Conservation (phyloP, 2,797 vertebrate species). For the Pteronotus mesoamericanus region DNA sequence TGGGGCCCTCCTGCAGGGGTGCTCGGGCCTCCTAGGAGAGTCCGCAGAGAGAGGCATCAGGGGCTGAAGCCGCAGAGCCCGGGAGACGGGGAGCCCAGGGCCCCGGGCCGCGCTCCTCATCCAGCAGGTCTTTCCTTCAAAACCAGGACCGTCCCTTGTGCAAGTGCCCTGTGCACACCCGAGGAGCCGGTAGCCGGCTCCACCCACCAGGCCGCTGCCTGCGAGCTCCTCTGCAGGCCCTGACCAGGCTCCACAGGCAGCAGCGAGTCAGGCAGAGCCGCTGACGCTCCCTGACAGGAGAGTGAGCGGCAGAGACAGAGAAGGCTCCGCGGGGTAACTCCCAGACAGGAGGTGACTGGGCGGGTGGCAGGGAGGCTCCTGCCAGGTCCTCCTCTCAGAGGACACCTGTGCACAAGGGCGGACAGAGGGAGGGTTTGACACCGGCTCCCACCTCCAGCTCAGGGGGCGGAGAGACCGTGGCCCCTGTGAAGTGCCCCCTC, state of each 20-base stretch:
- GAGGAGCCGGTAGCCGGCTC: background rate
- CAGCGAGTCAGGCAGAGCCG: background rate
- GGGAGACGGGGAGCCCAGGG: background rate
- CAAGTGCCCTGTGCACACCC: no score
- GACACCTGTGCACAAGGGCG: background rate
- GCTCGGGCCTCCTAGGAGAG: conserved; percentile 86
- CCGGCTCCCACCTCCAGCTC: background rate
- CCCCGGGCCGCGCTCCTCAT: background rate
- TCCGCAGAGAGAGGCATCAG: background rate
- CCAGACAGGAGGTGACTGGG: no score
- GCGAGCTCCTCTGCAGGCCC: background rate
- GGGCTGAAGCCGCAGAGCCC: background rate
- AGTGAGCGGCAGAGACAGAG: background rate
- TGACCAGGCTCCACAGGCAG: background rate
- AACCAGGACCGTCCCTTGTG: background rate
- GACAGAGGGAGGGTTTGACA: background rate
- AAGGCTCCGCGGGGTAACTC: no score
- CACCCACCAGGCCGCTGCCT: background rate
- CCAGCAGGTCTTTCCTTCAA: background rate
- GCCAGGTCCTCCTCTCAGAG: background rate
- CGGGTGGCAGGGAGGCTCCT: background rate
- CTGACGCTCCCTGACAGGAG: background rate
- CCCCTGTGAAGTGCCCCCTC: background rate
- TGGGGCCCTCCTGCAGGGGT: conserved; percentile 78
- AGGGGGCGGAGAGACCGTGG: background rate